A percentile compares a stretch with the other conserved stretches of the same genome.
These are phyloP conservation scores for Dicentrarchus labrax DNA, from an alignment of 2,113 vertebrate genomes.

Conservation along the genomic window DNA sequence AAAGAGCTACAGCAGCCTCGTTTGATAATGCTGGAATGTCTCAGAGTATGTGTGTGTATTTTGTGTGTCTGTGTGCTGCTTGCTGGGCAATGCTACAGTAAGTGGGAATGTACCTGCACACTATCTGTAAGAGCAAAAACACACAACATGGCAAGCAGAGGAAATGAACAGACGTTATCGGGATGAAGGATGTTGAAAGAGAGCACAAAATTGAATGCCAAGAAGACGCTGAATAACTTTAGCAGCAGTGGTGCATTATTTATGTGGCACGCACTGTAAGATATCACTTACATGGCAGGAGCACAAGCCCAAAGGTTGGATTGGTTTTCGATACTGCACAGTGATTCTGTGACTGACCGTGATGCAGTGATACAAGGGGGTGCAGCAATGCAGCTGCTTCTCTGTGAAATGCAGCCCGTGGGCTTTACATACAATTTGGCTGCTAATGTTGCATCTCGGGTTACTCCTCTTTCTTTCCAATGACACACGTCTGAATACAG, in stretches of 20 bases:
- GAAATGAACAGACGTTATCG: constrained; percentile 15
- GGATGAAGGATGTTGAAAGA: constrained; percentile 28
- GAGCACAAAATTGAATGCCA: not conserved
- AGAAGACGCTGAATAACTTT: constrained; percentile 38
- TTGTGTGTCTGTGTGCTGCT: constrained; percentile 21
- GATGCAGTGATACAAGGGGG: constrained; percentile 49
- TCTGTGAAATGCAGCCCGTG: constrained; percentile 26
- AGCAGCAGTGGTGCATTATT: constrained; percentile 68
- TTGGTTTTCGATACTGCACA: constrained; percentile 43
- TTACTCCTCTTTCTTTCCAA: constrained; percentile 63
- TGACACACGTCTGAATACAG: constrained; percentile 34
- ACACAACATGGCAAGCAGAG: constrained; percentile 3
- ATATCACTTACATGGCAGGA: constrained; percentile 67
- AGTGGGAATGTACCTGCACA: constrained; percentile 18
- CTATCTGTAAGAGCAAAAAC: constrained; percentile 42
- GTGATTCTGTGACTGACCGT: constrained; percentile 40
- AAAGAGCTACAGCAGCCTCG: constrained; percentile 55
- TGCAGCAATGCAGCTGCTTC: constrained; percentile 60
- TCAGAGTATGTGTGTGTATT: constrained; percentile 28
- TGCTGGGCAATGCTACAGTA: not conserved
- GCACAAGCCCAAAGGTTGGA: constrained; percentile 53
- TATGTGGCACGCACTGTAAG: constrained; percentile 49
- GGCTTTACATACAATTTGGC: constrained; percentile 65
- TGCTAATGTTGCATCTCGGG: constrained; percentile 59
- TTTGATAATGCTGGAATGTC: constrained; percentile 70